phyloP scores from a whole-genome alignment of 2,113 vertebrate species.

The Halichoeres trimaculatus region DNA sequence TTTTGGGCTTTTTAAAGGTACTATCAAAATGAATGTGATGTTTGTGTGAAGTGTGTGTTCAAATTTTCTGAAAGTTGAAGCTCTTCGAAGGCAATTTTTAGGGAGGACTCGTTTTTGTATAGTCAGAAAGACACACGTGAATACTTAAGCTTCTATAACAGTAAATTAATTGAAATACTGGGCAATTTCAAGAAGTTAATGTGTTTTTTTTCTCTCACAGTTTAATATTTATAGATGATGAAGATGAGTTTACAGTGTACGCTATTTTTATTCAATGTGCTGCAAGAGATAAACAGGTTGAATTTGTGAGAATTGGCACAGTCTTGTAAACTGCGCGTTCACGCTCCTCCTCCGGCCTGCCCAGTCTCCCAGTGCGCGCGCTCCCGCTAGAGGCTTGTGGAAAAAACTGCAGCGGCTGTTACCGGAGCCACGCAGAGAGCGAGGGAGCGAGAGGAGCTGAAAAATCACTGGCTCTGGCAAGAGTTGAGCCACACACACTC shows the following conservation, averaged over 20 bases:
- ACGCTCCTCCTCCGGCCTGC: conserved; percentile 55
- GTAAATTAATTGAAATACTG: no score
- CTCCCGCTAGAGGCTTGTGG: conserved; percentile 64
- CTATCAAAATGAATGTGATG: no score
- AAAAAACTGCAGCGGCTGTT: conserved; percentile 76
- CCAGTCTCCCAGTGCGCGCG: conserved; percentile 66
- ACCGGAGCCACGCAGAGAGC: conserved; percentile 65
- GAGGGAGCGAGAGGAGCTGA: conserved; percentile 20
- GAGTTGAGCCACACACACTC: conserved; percentile 39
- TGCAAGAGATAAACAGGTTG: not conserved
- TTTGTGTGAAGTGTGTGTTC: no score
- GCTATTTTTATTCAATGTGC: not conserved
- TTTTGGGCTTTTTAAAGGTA: not conserved
- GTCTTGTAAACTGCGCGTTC: conserved; percentile 59
- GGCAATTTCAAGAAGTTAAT: no score
- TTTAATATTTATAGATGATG: no score
- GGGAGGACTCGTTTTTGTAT: no score
- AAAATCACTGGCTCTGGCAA: conserved; percentile 45
- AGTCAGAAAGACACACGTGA: no score
- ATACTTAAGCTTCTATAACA: no score
- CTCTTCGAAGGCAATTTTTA: no score
- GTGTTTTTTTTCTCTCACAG: no score
- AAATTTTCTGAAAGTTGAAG: no score
- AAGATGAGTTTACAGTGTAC: not conserved
- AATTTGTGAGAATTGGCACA: not conserved